phyloP scores from a whole-genome alignment of 1,140 invertebrate species.

The Psix sp. region DNA sequence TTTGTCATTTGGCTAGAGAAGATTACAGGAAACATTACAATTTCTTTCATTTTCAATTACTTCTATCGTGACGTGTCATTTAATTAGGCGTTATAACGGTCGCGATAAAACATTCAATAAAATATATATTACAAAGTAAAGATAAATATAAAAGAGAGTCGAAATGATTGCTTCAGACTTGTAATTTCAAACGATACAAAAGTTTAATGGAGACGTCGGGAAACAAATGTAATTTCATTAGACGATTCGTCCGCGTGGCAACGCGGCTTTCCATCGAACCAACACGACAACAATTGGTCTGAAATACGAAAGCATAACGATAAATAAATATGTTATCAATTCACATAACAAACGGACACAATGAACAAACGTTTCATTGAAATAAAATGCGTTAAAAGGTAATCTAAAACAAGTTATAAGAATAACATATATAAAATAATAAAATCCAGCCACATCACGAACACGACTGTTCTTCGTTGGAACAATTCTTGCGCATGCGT shows the following conservation, averaged over 20 bases:
- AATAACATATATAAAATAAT: too few relatives aligned
- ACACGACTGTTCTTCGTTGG: too few relatives aligned
- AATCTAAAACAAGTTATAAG: background rate
- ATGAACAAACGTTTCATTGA: slow-evolving; percentile 6
- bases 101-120: slow-evolving; percentile 26
- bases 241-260: background rate
- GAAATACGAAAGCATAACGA: slow-evolving; percentile 21
- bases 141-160: background rate
- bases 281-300: slow-evolving; percentile 5
- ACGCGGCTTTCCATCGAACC: too few relatives aligned
- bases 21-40: background rate
- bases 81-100: slow-evolving; percentile 5
- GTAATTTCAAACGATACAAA: background rate
- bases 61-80: background rate
- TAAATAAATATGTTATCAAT: slow-evolving; percentile 22
- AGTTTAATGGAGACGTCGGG: too few relatives aligned
- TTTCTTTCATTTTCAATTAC: too few relatives aligned
- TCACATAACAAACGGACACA: slow-evolving; percentile 5
- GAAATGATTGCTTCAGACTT: background rate
- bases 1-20: too few relatives aligned
- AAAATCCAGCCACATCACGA: too few relatives aligned
- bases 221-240: background rate
- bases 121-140: slow-evolving; percentile 12
- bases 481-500: too few relatives aligned
- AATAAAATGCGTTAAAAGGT: slow-evolving; percentile 8